These are phyloP conservation scores for Lithophane leautieri DNA, from an alignment of 2,888 invertebrate genomes.

Conservation along the genomic window DNA sequence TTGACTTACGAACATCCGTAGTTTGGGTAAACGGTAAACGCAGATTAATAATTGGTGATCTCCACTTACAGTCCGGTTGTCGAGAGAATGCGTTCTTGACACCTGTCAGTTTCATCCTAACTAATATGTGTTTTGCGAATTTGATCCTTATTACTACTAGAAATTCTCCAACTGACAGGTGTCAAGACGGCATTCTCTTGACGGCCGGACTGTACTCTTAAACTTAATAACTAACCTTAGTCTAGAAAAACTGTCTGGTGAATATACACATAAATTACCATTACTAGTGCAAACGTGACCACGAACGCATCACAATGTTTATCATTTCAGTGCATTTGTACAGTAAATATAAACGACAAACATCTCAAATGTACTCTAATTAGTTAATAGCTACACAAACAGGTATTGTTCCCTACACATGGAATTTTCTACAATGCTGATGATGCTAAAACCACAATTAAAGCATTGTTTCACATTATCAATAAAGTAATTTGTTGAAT, in stretches of 20 bases:
- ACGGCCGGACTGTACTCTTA: neutral
- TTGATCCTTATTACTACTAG: neutral
- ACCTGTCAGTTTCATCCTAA: no score
- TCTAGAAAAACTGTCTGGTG: constrained; percentile 8
- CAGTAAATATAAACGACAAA: constrained; percentile 43
- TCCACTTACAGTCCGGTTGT: neutral
- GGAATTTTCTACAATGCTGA: constrained; percentile 1
- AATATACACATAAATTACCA: constrained; percentile 13
- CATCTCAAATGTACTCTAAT: constrained; percentile 54
- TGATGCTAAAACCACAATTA: neutral
- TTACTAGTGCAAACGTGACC: constrained; percentile 35
- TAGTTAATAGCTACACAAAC: constrained; percentile 30
- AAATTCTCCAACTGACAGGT: neutral
- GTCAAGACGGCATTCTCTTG: neutral
- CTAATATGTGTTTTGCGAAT: no score
- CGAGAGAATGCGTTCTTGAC: no score
- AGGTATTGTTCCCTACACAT: constrained; percentile 33
- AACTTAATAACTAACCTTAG: constrained; percentile 7
- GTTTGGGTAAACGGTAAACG: constrained; percentile 22
- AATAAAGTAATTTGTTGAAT: constrained; percentile 5
- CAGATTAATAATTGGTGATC: constrained; percentile 5
- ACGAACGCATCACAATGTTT: constrained; percentile 22
- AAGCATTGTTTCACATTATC: constrained; percentile 25
- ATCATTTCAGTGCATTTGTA: constrained; percentile 42
- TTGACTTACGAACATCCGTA: neutral